Base-by-base conservation (phyloP, 92 coral and sea anemone genomes). In the Porites lobata region DNA sequence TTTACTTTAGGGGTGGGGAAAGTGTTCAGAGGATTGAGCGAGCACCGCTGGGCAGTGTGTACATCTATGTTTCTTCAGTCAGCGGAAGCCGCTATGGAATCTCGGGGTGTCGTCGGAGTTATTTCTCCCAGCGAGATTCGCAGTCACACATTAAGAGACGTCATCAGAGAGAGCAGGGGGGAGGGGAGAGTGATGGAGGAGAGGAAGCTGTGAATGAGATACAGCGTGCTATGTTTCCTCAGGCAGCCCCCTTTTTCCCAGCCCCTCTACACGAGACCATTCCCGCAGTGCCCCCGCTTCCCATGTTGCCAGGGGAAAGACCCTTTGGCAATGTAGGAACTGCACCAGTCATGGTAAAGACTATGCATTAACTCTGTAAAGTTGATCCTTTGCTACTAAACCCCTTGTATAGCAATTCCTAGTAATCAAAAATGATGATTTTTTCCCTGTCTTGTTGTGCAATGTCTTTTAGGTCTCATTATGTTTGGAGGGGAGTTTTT, bases 41-140 rank as follows among this genome's bases (percentile, higher is more conserved):
- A 18, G 98, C 99, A 66, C 98, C 98, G 18, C 94, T 97, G 90
- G 99, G 99, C 67, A 96, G 98, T 89, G 99, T 97, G 78, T 97
- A 93, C 22, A 21, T 21, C 22, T 21, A 21, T 26, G 99, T 97
- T 76, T 97, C 22, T 53, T 97, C 99, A 59, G 93, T 95, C 74
- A 98, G 99, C 5, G 99, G 99, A 43, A 97, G 99, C 81, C 96
- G 99, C 65, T 97, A 97, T 76, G 99, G 99, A 56, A 97, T 97
- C 92, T 97, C 99, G 26, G 99, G 99, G 32, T 97, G 99, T 79
- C 93, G 99, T 68, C 95, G 99, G 53, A 97, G 99, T 85, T 97
- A 97, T 79, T 93, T 97, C 79, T 97, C 99, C 38, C 99, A 97
- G 87, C 85, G 98, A 70, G 99, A 97, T 88, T 92, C 95, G 75